These are phyloP conservation scores for Eira barbara DNA, from an alignment of 2,113 vertebrate species.

Conservation along the genomic window DNA sequence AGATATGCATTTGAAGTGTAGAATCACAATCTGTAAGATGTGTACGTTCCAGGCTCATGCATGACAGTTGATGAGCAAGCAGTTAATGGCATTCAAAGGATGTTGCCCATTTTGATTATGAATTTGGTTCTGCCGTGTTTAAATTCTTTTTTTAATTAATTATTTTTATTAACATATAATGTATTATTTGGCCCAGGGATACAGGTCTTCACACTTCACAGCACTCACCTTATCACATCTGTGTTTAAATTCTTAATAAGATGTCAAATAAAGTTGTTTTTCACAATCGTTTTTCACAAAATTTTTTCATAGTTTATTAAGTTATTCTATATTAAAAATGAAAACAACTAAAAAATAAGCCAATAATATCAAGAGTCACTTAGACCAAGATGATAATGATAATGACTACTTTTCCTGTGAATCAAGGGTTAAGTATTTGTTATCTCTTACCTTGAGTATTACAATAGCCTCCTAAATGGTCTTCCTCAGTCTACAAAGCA, in stretches of 20 bases:
- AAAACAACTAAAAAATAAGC: conserved; percentile 1
- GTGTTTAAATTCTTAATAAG: not conserved
- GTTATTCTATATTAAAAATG: conserved; percentile 38
- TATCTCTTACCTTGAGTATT: not conserved
- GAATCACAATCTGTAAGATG: not conserved
- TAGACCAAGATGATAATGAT: not conserved
- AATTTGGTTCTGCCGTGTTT: not conserved
- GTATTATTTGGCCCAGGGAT: no score
- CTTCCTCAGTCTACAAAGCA: not conserved
- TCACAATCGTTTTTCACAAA: not conserved
- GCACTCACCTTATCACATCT: not conserved
- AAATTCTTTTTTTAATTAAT: not conserved
- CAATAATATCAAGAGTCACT: not conserved
- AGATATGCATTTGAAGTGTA: not conserved
- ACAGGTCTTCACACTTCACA: no score
- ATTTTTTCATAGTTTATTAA: not conserved
- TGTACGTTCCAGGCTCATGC: not conserved
- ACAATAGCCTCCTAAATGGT: not conserved
- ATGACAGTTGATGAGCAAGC: not conserved
- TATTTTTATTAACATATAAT: no score
- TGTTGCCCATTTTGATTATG: not conserved
- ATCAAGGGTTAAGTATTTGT: not conserved
- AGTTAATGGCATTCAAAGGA: not conserved
- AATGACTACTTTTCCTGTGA: conserved; percentile 24
- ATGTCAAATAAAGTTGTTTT: conserved; percentile 1